phyloP scores from a whole-genome alignment of 2,888 invertebrate genomes.

The Orthosia cruda region DNA sequence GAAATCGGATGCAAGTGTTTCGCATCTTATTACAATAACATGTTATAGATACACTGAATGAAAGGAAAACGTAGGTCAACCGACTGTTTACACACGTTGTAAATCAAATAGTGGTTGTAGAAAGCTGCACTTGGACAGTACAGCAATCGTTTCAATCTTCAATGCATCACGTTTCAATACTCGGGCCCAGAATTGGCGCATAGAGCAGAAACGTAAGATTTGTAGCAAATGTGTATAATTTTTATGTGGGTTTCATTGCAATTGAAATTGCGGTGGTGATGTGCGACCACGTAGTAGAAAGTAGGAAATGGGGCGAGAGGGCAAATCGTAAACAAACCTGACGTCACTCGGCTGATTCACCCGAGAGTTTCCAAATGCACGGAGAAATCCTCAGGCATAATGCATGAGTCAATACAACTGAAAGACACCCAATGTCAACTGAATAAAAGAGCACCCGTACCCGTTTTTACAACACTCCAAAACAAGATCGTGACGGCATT shows the following conservation, averaged over 20 bases:
- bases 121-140: slow-evolving; percentile 30
- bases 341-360: slow-evolving; percentile 74
- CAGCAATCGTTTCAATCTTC: slow-evolving; percentile 34
- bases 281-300: slow-evolving; percentile 74
- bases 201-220: slow-evolving; percentile 46
- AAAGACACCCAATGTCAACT: slow-evolving; percentile 42
- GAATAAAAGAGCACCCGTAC: slow-evolving; percentile 53
- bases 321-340: slow-evolving; percentile 65
- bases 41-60: slow-evolving; percentile 39
- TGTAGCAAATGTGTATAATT: slow-evolving; percentile 49
- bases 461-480: slow-evolving; percentile 79
- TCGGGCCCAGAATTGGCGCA: slow-evolving; percentile 31
- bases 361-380: slow-evolving; percentile 48
- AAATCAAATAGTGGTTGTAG: slow-evolving; percentile 19
- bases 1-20: slow-evolving; percentile 66
- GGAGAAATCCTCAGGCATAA: slow-evolving; percentile 62
- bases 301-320: slow-evolving; percentile 76
- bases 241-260: slow-evolving; percentile 69
- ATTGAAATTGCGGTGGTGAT: slow-evolving; percentile 65
- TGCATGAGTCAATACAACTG: slow-evolving; percentile 26
- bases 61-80: slow-evolving; percentile 46
- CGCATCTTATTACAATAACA: slow-evolving; percentile 61
- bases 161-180: slow-evolving; percentile 44
- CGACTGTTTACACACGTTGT: slow-evolving; percentile 15
- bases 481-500: slow-evolving; percentile 86